Evolutionary conservation across 1,140 invertebrate genomes (phyloP).

Genomic region (Brachionus paranguensis): DNA sequence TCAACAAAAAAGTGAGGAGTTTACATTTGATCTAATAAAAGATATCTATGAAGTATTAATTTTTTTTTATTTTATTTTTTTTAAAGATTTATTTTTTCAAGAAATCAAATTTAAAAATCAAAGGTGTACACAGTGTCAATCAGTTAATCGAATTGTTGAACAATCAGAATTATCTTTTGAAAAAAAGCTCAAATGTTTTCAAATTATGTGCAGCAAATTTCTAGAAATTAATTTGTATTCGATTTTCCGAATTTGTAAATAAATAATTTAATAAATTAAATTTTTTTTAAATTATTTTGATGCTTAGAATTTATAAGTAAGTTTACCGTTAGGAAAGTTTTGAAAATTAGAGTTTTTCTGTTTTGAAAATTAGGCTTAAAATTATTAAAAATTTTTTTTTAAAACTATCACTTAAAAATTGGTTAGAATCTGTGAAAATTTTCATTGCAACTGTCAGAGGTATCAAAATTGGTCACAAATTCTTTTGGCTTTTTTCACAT

Average conservation of each 20-base stretch:
- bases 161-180: neutral
- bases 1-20: neutral
- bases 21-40: neutral
- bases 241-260: neutral
- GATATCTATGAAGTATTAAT: conserved; percentile 14
- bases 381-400: too few relatives aligned
- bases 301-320: too few relatives aligned
- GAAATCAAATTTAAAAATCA: conserved; percentile 21
- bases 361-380: too few relatives aligned
- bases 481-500: too few relatives aligned
- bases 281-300: too few relatives aligned
- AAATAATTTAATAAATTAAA: neutral
- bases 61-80: conserved; percentile 55
- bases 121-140: neutral
- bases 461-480: too few relatives aligned
- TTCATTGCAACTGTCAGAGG: too few relatives aligned
- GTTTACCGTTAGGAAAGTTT: too few relatives aligned
- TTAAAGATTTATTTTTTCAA: neutral
- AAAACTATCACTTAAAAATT: too few relatives aligned
- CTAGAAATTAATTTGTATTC: neutral
- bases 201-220: conserved; percentile 21
- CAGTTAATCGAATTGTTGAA: conserved; percentile 17
- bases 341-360: too few relatives aligned
- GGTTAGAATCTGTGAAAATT: too few relatives aligned
- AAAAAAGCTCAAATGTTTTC: neutral